Base-by-base conservation (phyloP, 2,797 vertebrate species). In the Aldrovandia affinis region DNA sequence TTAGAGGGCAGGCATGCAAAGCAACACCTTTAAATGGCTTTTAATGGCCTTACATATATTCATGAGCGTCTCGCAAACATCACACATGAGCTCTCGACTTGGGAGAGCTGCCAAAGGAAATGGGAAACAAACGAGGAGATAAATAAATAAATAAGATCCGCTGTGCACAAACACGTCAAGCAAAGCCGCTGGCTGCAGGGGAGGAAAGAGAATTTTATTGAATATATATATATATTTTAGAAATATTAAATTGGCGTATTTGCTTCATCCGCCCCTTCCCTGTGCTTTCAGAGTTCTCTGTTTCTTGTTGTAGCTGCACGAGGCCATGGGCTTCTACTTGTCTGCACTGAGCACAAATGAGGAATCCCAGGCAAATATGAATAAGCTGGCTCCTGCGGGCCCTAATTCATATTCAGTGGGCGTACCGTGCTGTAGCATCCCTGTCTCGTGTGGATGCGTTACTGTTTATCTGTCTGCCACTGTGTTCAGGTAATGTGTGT, bases 11-110 rank as follows among this genome's bases (percentile, higher is more conserved):
- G 15, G 84, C 80, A 54, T 83, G 81, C 83, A 63, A 87, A 88
- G 86, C 65, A 78, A 79, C 68, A 61, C 52, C 84, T 87, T 86
- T 82, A 88, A 88, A 86, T 80, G 36, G 81, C 78, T 79, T 44
- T 87, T 89, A 87, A 89, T 86, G 81, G 28, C 65, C 18, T 52
- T 22, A 15, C 80, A 77, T 86, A 86, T 87, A 86, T 89, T 86
- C 85, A 86, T 85, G 83, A 86, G 79, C 75, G 84, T 85, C 80
- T 3, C 30, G n/a, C 82, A 68, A 80, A 80, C 55, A 78, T 88
- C 70, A 75, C 70, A 44, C 20, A 9, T 44, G 70, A 75, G 70
- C 70, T 75, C 70, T n/a, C 39, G 25, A 75, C 70, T 47, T 65
- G 33, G 39, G 8, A 59, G 80, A 65, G 78, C 83, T 44, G 85